Evolutionary conservation across 2,888 invertebrate genomes (phyloP).

Genomic region (Noctua fimbriata): DNA sequence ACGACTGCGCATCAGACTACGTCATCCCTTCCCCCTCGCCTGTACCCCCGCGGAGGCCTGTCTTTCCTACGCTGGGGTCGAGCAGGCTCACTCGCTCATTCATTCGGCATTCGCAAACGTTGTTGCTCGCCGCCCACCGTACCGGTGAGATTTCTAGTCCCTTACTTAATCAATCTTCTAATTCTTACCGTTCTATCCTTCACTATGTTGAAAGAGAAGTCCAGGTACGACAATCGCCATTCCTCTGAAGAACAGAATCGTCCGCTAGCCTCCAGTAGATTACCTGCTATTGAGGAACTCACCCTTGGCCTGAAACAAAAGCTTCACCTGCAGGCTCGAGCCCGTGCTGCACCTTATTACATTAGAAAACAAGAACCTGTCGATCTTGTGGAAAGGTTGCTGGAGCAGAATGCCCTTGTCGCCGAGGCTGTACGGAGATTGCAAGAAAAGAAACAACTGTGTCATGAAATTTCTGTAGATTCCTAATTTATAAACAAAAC

Average conservation of each 20-base stretch:
- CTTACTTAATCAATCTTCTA: conserved; percentile 72
- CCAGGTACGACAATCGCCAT: conserved; percentile 83
- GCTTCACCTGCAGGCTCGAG: conserved; percentile 88
- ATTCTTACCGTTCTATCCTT: conserved; percentile 64
- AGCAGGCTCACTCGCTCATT: conserved; percentile 87
- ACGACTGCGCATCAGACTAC: conserved; percentile 89
- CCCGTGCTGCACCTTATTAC: conserved; percentile 88
- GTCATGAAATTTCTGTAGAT: conserved; percentile 89
- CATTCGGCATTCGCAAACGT: conserved; percentile 89
- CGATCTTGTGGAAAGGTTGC: conserved; percentile 87
- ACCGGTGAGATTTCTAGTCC: conserved; percentile 80
- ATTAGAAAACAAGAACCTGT: conserved; percentile 90
- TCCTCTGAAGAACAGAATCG: conserved; percentile 81
- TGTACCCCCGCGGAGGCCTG: conserved; percentile 82
- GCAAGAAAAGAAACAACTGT: conserved; percentile 88
- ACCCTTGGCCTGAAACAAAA: conserved; percentile 89
- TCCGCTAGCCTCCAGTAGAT: conserved; percentile 81
- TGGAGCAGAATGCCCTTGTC: conserved; percentile 89
- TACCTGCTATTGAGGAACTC: conserved; percentile 87
- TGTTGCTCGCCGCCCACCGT: conserved; percentile 81
- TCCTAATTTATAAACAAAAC: conserved; percentile 89
- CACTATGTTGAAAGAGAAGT: conserved; percentile 88
- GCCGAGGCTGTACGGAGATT: conserved; percentile 89
- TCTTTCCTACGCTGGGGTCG: conserved; percentile 86
- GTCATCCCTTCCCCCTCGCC: conserved; percentile 83